Base-by-base conservation (phyloP, 2,888 invertebrate species). In the Chloroclystis v-ata region DNA sequence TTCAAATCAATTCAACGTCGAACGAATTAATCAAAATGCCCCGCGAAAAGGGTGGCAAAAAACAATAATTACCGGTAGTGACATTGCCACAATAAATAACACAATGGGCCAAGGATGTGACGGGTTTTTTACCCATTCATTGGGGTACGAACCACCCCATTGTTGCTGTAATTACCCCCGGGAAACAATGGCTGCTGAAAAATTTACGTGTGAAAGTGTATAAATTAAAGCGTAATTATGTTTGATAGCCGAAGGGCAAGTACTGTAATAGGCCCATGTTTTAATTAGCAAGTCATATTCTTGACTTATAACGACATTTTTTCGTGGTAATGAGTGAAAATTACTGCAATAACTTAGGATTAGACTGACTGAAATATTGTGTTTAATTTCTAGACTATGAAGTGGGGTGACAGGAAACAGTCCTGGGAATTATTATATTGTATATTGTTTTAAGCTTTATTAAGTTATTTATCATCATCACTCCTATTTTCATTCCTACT, bases 161-260 rank as follows among this genome's bases (percentile, higher is more conserved):
- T 79, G 78, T 80, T 72, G 74, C 70, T 74, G 67, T 76, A 77
- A 78, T 79, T 77, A 74, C 74, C 79, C 67, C 57, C 63, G 60
- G 62, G 49, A 56, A 60, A 60, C 60, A 60, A 60, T 56, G 53
- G 57, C 46, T 29, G 43, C 53, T 54, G 52, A 56, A 59, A 58
- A 58, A 58, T 56, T 53, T 54, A 53, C 50, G 53, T 53, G 52
- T 52, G 56, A 58, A 60, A 57, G 56, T 56, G 57, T 60, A 60
- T 57, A 60, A 58, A 60, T 60, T 60, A 56, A 58, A 54, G 48
- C 48, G 48, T 58, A 54, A 57, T 56, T 56, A 58, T 52, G 47
- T 56, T 55, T 58, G 57, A 58, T 56, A 54, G 53, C 43, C 47
- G 49, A 43, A 49, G 52, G 53, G 54, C 49, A 42, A 47, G 55